Conservation (phyloP, 2,888 invertebrate species). For the Ptychoptera contaminata region DNA sequence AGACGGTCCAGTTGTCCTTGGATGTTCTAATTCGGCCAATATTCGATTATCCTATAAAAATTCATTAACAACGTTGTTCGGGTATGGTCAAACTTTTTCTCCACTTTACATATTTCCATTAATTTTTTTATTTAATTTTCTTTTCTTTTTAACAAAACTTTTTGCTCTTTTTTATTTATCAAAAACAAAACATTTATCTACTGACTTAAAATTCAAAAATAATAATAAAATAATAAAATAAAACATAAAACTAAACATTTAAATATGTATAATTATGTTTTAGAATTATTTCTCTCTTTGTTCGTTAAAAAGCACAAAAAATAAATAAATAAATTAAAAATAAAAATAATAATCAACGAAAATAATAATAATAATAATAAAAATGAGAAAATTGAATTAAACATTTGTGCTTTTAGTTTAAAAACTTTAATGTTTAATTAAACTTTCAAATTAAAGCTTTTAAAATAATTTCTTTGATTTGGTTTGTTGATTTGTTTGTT, state of each 20-base stretch:
- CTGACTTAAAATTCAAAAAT: not conserved
- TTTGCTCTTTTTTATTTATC: not conserved
- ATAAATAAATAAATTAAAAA: no score
- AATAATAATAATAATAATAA: not conserved
- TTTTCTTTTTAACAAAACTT: not conserved
- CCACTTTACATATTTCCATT: conserved; percentile 29
- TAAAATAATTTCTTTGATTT: no score
- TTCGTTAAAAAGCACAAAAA: no score
- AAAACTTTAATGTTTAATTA: no score
- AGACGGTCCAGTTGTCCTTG: conserved; percentile 35
- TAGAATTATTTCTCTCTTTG: no score
- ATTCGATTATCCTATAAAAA: conserved; percentile 52
- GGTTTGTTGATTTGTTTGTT: no score
- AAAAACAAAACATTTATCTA: not conserved
- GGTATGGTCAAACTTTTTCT: conserved; percentile 78
- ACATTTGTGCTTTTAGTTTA: no score
- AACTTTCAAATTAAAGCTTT: no score
- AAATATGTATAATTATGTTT: not conserved
- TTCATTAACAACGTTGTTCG: conserved; percentile 42
- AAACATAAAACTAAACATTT: no score
- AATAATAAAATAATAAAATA: not conserved
- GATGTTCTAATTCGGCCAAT: conserved; percentile 78
- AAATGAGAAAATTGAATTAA: no score
- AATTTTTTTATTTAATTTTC: not conserved
- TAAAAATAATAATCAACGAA: not conserved